Conservation (phyloP, 1,140 invertebrate species). For the Xylocopa sonorina region DNA sequence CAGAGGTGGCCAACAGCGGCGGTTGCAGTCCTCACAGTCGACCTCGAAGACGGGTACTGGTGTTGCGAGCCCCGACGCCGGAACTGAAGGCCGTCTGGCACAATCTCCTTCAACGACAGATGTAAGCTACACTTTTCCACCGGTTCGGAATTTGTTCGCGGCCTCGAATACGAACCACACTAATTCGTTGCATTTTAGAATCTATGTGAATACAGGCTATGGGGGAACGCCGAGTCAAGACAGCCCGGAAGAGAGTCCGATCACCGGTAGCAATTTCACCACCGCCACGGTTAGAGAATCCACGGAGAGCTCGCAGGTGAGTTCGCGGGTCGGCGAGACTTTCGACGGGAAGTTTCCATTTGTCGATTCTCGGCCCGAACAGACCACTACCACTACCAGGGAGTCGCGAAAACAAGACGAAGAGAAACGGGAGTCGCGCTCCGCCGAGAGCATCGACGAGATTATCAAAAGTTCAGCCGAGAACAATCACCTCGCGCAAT, state of each 20-base stretch:
- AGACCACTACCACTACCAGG: constrained; percentile 32
- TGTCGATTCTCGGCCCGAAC: background rate
- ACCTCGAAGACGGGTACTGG: constrained; percentile 85
- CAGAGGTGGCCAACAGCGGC: constrained; percentile 68
- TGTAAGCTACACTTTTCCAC: constrained; percentile 84
- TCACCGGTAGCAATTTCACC: constrained; percentile 69
- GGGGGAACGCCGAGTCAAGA: constrained; percentile 82
- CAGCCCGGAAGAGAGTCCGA: constrained; percentile 85
- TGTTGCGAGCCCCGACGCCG: constrained; percentile 89
- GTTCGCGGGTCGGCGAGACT: no score
- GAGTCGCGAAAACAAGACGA: constrained; percentile 72
- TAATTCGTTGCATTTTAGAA: constrained; percentile 82
- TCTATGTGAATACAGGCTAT: constrained; percentile 86
- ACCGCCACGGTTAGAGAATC: constrained; percentile 68
- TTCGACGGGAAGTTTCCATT: no score
- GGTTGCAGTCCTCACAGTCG: constrained; percentile 80
- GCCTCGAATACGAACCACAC: background rate
- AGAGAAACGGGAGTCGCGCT: constrained; percentile 84
- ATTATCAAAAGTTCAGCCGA: constrained; percentile 71
- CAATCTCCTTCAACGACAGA: constrained; percentile 92
- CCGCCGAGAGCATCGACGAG: constrained; percentile 68
- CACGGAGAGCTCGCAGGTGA: constrained; percentile 75
- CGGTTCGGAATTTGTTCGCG: constrained; percentile 6
- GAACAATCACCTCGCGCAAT: constrained; percentile 86
- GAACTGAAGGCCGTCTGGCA: constrained; percentile 95